Evolutionary conservation across 2,797 vertebrate species (phyloP).

Genomic region (Rhabdophis nuchalis): DNA sequence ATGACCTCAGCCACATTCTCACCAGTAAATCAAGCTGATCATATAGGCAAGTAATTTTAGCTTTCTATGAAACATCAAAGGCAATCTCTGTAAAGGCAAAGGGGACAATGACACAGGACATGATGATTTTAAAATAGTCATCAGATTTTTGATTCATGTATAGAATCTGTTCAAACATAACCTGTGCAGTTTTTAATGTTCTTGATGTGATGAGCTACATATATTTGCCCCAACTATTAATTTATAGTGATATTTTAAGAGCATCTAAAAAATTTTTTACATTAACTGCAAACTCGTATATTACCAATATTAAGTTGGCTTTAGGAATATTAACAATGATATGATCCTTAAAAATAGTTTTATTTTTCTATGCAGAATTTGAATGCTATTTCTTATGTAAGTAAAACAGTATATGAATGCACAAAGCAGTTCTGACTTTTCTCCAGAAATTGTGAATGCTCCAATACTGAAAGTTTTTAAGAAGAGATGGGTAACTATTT

Average conservation of each 20-base stretch:
- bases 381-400: not conserved
- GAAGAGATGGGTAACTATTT: too few species aligned
- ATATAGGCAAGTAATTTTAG: constrained; percentile 70
- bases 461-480: too few species aligned
- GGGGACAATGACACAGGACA: not conserved
- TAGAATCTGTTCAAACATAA: not conserved
- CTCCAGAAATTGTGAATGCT: too few species aligned
- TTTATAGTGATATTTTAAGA: not conserved
- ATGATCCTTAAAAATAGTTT: not conserved
- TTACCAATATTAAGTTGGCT: not conserved
- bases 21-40: constrained; percentile 49
- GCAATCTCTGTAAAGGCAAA: not conserved
- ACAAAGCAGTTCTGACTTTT: not conserved
- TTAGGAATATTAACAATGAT: not conserved
- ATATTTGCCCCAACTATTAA: not conserved
- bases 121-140: not conserved
- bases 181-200: not conserved
- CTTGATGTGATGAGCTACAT: not conserved
- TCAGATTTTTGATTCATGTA: not conserved
- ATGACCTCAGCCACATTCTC: constrained; percentile 50
- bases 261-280: not conserved
- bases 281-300: not conserved
- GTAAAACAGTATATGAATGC: not conserved
- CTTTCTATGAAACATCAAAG: not conserved
- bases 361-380: not conserved